phyloP scores from a whole-genome alignment of 2,888 invertebrate species.

The Brachylomia viminalis region DNA sequence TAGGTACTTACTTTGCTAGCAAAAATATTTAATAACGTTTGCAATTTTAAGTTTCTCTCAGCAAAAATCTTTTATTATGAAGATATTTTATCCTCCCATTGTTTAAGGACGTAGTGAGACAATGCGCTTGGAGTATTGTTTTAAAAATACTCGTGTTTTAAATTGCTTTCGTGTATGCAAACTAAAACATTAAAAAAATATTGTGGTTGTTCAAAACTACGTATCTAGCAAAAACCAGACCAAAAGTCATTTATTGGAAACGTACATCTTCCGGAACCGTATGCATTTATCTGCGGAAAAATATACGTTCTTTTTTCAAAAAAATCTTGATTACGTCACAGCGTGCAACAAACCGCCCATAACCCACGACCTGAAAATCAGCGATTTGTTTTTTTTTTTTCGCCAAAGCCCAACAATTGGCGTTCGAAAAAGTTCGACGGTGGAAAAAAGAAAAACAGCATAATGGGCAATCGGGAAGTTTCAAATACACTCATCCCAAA shows the following conservation, averaged over 20 bases:
- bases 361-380: conserved; percentile 63
- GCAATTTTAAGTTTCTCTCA: conserved; percentile 44
- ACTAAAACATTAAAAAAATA: conserved; percentile 12
- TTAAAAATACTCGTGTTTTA: conserved; percentile 43
- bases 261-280: conserved; percentile 51
- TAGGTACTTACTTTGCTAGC: conserved; percentile 36
- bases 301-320: conserved; percentile 30
- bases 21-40: conserved; percentile 52
- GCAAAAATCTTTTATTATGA: conserved; percentile 47
- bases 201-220: conserved; percentile 28
- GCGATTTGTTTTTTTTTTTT: conserved; percentile 61
- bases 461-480: conserved; percentile 81
- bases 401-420: conserved; percentile 61
- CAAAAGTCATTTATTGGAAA: conserved; percentile 51
- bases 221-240: conserved; percentile 31
- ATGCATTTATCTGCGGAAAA: conserved; percentile 52
- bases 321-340: conserved; percentile 64
- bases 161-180: conserved; percentile 44
- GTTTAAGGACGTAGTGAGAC: conserved; percentile 50
- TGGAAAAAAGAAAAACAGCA: conserved; percentile 74
- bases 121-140: conserved; percentile 57
- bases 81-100: conserved; percentile 53
- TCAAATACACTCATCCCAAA: conserved; percentile 77
- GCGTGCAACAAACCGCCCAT: conserved; percentile 60
- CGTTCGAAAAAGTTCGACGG: conserved; percentile 63